Base-by-base conservation (phyloP, 2,888 invertebrate genomes). In the Zootermopsis nevadensis region DNA sequence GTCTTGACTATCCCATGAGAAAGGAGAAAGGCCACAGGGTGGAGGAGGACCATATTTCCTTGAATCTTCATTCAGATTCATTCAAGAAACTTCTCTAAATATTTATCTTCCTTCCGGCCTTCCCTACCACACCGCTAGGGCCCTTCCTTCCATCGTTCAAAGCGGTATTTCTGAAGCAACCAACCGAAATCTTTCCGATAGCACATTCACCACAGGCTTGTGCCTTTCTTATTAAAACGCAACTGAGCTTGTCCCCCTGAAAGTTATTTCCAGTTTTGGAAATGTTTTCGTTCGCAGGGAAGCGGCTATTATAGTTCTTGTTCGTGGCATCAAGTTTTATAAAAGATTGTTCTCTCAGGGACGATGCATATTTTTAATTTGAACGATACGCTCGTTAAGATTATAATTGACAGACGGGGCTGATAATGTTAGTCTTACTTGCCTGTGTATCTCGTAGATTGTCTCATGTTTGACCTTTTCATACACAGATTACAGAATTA, bases 51-150 rank as follows among this genome's bases (percentile, higher is more conserved):
- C 74, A 35, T 24, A 42, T 74, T 74, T 72, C 38, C 72, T 72
- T 35, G 72, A 79, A 79, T 79, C 79, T 60, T 79, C 79, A 79
- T 79, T 79, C 79, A 79, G 66, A 79, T 79, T 79, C 79, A 66
- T 79, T 79, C 60, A 79, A 66, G 79, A 38, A 79, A 79, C 33
- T 66, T 79, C 38, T 79, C 79, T 79, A 79, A 79, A 79, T 79
- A 79, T 79, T 79, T 79, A 79, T 79, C 79, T 79, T 77, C 31
- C 77, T 53, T 77, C 77, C 38, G 69, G 33, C 27, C 66, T 27
- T 30, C 30, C 19, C 27, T n/a, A 27, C n/a, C 6, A 19, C 31
- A 31, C 69, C 69, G 33, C 69, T 22, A 6, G 69, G 33, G 69
- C 33, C 30, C 33, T 48, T 69, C 30, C 33, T 48, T 69, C 31